Conservation (phyloP, 2,888 invertebrate species). For the Acrobasis consociella region DNA sequence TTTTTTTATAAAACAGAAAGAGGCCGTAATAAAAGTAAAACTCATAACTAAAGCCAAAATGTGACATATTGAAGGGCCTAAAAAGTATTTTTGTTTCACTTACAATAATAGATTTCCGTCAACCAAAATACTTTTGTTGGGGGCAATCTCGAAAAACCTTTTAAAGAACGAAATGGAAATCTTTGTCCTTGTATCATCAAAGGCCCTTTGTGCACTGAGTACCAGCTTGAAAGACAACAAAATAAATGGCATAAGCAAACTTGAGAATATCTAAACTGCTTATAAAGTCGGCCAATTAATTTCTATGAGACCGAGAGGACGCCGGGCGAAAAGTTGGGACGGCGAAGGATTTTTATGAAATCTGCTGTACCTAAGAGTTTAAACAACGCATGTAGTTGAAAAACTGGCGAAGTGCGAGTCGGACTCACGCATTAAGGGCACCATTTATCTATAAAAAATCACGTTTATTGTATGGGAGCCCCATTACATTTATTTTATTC, state of each 20-base stretch:
- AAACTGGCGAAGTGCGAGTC: too few relatives aligned
- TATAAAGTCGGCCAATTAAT: conserved; percentile 35
- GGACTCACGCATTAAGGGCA: too few relatives aligned
- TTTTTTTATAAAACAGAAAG: too few relatives aligned
- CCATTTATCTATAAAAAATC: too few relatives aligned
- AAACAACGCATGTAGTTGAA: neutral
- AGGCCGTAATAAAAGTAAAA: neutral
- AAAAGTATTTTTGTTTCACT: conserved; percentile 8
- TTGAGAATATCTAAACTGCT: conserved; percentile 35
- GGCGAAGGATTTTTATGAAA: neutral
- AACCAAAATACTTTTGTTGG: conserved; percentile 10
- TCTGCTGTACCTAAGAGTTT: neutral
- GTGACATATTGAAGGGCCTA: neutral
- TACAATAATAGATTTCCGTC: conserved; percentile 13
- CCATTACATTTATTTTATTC: too few relatives aligned
- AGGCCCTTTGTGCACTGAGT: conserved; percentile 9
- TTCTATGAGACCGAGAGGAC: conserved; percentile 29
- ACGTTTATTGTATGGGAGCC: too few relatives aligned
- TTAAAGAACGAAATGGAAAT: conserved; percentile 19
- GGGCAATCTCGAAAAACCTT: conserved; percentile 7
- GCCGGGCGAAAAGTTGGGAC: neutral
- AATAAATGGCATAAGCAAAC: conserved; percentile 32
- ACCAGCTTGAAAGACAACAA: conserved; percentile 16
- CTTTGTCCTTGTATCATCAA: conserved; percentile 19
- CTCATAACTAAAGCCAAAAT: neutral